These are phyloP conservation scores for Pedionomus torquatus DNA, from an alignment of 2,113 vertebrate species.

Conservation along the genomic window DNA sequence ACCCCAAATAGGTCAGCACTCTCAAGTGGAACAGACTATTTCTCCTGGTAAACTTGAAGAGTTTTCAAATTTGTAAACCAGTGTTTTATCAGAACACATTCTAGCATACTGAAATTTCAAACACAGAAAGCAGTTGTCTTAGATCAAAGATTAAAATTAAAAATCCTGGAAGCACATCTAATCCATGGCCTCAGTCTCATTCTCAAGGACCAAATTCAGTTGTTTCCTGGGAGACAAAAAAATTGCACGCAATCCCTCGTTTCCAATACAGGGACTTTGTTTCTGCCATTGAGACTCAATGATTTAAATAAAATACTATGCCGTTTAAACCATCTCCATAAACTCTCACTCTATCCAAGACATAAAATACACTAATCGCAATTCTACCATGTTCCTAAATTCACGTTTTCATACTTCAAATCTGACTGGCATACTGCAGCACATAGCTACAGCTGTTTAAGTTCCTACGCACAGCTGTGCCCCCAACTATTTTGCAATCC, in stretches of 20 bases:
- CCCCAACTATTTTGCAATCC: neutral
- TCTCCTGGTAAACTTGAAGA: neutral
- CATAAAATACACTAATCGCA: neutral
- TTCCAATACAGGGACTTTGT: neutral
- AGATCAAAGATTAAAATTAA: neutral
- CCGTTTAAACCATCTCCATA: neutral
- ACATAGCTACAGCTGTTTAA: neutral
- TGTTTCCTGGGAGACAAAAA: neutral
- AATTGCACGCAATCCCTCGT: neutral
- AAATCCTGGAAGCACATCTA: neutral
- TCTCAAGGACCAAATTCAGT: neutral
- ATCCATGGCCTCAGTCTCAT: neutral
- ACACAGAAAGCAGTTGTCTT: neutral
- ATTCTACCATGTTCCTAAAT: neutral
- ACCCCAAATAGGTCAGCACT: accelerated
- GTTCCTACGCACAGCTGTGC: neutral
- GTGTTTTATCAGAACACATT: neutral
- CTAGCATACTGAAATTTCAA: neutral
- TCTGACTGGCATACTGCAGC: neutral
- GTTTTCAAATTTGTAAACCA: neutral
- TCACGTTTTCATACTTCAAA: neutral
- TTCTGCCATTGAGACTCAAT: neutral
- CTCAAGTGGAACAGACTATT: neutral
- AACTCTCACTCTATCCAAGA: neutral
- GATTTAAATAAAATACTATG: neutral